Conservation (phyloP, 2,797 vertebrate genomes). For the Gallirallus australis region DNA sequence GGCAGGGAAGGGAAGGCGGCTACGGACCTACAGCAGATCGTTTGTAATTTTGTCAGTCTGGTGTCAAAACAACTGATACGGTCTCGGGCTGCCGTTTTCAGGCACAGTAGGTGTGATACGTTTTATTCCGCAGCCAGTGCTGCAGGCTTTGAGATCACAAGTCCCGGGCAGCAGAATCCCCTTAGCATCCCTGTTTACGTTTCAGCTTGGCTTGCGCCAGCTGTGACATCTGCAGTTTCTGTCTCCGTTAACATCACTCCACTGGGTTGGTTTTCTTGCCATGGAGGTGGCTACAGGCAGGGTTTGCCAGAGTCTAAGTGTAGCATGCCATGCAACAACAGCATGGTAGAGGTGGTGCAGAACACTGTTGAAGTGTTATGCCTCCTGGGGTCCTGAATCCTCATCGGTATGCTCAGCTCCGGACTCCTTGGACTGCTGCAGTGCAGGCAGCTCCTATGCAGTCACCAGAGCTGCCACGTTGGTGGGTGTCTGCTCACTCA, state of each 20-base stretch:
- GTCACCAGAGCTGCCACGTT: background rate
- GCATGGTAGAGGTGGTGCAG: background rate
- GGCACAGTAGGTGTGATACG: background rate
- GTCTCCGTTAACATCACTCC: background rate
- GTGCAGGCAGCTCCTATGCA: background rate
- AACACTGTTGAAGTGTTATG: background rate
- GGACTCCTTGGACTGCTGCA: background rate
- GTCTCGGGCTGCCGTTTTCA: background rate
- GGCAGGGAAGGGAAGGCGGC: background rate
- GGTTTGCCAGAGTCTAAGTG: background rate
- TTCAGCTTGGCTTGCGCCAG: background rate
- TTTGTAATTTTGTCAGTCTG: background rate
- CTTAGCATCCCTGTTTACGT: background rate
- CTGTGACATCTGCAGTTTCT: background rate
- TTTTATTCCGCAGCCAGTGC: background rate
- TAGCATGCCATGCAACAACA: accelerated
- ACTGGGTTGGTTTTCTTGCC: background rate
- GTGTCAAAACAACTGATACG: background rate
- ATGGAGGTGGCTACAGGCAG: background rate
- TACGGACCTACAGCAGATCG: background rate
- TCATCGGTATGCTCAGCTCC: background rate
- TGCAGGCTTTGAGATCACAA: background rate
- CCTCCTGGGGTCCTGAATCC: background rate
- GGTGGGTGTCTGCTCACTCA: background rate
- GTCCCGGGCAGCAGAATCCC: background rate